Conservation (phyloP, 2,797 vertebrate species). For the Acridotheres tristis region DNA sequence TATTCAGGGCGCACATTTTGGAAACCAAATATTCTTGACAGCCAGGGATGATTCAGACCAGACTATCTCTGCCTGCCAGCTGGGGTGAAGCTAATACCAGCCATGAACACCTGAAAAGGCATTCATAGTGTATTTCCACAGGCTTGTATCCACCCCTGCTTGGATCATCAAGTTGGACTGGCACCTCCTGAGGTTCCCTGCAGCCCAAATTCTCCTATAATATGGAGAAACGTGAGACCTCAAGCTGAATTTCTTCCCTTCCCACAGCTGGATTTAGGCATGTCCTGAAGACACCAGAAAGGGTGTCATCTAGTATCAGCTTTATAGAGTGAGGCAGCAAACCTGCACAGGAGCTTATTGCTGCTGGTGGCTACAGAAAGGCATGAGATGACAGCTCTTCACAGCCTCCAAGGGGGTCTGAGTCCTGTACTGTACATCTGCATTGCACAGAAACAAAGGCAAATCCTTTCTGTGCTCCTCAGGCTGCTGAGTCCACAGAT, state of each 20-base stretch:
- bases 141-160: background rate
- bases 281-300: background rate
- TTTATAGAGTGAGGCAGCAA: rapidly evolving
- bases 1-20: background rate
- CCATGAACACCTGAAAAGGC: background rate
- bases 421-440: background rate
- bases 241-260: background rate
- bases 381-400: background rate
- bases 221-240: background rate
- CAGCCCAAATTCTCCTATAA: background rate
- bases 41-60: background rate
- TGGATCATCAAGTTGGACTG: background rate
- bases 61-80: background rate
- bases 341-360: background rate
- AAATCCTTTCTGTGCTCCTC: background rate
- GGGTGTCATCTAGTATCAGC: background rate
- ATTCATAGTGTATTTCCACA: background rate
- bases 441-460: background rate
- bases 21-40: background rate
- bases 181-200: background rate
- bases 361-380: background rate
- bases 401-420: rapidly evolving
- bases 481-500: background rate
- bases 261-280: rapidly evolving
- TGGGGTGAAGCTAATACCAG: background rate